These are phyloP conservation scores for Australoheros scitulus DNA, from an alignment of 2,113 vertebrate genomes.

Conservation along the genomic window DNA sequence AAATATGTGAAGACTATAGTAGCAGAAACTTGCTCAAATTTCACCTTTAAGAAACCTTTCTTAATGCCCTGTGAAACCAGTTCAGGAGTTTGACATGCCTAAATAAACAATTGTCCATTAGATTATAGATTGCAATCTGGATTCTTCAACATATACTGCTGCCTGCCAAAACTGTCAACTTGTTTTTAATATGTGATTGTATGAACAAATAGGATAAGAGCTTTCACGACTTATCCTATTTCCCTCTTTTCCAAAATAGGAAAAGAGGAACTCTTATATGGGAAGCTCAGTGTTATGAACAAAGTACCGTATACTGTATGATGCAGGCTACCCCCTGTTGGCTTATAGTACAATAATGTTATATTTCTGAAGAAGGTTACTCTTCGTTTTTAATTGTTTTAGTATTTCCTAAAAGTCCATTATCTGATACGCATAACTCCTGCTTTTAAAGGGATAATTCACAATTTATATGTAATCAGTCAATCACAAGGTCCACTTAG, in stretches of 20 bases:
- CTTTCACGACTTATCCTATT: not conserved
- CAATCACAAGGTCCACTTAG: not conserved
- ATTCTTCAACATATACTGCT: not conserved
- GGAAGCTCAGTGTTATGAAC: not conserved
- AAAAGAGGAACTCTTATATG: not conserved
- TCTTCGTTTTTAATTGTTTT: not conserved
- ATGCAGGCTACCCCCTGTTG: conserved; percentile 52
- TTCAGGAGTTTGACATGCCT: not conserved
- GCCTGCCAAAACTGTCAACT: not conserved
- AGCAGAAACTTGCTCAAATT: not conserved
- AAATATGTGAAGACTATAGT: conserved; percentile 12
- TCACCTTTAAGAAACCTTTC: not conserved
- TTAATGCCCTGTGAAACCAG: not conserved
- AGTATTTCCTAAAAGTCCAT: not conserved
- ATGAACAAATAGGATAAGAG: conserved; percentile 1
- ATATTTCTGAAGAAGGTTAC: not conserved
- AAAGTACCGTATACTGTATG: not conserved
- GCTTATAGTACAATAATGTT: not conserved
- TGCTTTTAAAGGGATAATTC: not conserved
- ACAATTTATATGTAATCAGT: not conserved
- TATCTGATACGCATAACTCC: not conserved
- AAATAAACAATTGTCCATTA: not conserved
- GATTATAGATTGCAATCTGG: not conserved
- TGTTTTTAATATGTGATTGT: not conserved
- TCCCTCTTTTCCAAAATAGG: conserved; percentile 1